Base-by-base conservation (phyloP, 2,113 vertebrate species). In the Apteryx owenii region DNA sequence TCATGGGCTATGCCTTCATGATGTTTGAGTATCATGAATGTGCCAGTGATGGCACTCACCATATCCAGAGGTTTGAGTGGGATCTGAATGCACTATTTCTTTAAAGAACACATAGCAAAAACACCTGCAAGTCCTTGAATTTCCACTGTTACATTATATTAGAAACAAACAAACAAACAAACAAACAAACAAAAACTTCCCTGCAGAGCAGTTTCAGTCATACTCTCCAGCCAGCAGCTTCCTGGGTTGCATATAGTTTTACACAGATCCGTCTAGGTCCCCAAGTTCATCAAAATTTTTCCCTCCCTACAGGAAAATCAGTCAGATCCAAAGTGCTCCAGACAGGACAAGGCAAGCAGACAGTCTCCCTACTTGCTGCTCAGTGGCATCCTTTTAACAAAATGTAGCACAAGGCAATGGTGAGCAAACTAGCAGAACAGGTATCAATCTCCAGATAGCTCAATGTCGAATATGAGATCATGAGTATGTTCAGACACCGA, bases 391-490 rank as follows among this genome's bases (percentile, higher is more conserved):
- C 18, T 62, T 81, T 10, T 9, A 56, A 48, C 21, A 86, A 33
- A 26, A 18, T 7, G 9, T 16, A 42, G 18, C 9, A 9, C 0
- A 4, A 31, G 21, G 1, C 5, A 51, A 29, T 5, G 4, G 12
- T 54, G 51, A 65, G 22, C 36, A 78, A 13, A 54, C 21, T 68
- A 36, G 13, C n/a, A 50, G 15, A 58, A 58, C 16, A 36, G 29
- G 9, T 33, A 51, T 36, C 42, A 17, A 11, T 46, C 13, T 82
- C 19, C 53, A 79, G 48, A 28, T 11, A 76, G 23, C 16, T 22
- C 62, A 84, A 53, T 7, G 40, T 1, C 31, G 28, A 80, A 80
- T 17, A 16, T n/a, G 26, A 58, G 28, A 46, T 44, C 50, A 12
- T 51, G 14, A n/a, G 13, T 20, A 50, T 19, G 22, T 44, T 72